Conservation (phyloP, 64 coral and sea anemone species). For the Actinia tenebrosa region DNA sequence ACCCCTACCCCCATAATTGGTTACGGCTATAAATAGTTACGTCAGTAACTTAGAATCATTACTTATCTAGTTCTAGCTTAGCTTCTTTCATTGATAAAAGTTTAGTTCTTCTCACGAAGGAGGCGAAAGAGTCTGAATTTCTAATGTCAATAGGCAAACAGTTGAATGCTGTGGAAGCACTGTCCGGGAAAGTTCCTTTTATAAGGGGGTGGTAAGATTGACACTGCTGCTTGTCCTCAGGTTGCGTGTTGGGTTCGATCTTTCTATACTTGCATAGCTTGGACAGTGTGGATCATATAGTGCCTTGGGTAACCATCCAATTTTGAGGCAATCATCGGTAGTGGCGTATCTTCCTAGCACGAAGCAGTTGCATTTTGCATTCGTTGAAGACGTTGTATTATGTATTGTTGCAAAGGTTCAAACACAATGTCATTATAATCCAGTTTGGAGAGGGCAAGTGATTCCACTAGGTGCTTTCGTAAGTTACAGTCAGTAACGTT, state of each 20-base stretch:
- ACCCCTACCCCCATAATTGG: too few species aligned
- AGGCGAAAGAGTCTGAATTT: background rate
- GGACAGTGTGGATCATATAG: conserved; percentile 24
- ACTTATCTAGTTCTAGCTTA: background rate
- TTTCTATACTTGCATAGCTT: conserved; percentile 13
- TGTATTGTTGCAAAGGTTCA: background rate
- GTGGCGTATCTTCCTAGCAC: conserved; percentile 7
- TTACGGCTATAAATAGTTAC: too few species aligned
- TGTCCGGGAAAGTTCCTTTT: too few species aligned
- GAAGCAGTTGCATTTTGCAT: background rate
- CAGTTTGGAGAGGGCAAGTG: conserved; percentile 32
- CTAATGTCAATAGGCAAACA: background rate
- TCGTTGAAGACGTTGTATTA: conserved; percentile 10
- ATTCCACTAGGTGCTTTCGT: conserved; percentile 26
- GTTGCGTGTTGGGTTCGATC: background rate
- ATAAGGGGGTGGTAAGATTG: too few species aligned
- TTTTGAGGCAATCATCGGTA: background rate
- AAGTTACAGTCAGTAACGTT: conserved; percentile 7
- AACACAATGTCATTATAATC: conserved; percentile 13
- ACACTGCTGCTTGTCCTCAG: too few species aligned
- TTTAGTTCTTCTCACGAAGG: background rate
- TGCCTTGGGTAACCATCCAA: conserved; percentile 49
- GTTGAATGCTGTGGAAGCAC: background rate
- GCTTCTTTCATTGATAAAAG: background rate
- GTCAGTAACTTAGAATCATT: too few species aligned